Percentiles rank a stretch among this genome's conserved stretches.
Evolutionary conservation across 2,113 vertebrate genomes (phyloP).

Genomic region (Athene noctua): DNA sequence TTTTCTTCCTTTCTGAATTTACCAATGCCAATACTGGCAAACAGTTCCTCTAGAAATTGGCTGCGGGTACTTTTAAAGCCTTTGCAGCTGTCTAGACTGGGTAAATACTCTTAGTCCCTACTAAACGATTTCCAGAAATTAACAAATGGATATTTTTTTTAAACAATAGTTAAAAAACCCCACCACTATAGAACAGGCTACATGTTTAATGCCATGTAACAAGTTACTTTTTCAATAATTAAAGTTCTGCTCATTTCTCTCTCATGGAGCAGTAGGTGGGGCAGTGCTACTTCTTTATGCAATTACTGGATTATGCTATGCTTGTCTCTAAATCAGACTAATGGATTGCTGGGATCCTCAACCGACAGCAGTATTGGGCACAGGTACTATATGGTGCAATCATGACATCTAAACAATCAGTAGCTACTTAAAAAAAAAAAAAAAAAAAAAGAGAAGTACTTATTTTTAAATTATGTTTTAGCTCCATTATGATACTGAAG

Average conservation of each 20-base stretch:
- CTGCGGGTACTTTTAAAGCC: background rate
- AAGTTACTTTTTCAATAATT: background rate
- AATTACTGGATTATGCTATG: background rate
- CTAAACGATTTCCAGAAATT: background rate
- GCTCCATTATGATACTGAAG: background rate
- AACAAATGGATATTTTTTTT: background rate
- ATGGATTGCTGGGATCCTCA: background rate
- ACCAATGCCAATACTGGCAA: background rate
- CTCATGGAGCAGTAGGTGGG: background rate
- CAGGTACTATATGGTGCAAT: background rate
- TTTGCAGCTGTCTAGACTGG: background rate
- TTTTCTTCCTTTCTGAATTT: background rate
- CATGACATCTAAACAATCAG: background rate
- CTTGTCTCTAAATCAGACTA: background rate
- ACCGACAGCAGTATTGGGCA: background rate
- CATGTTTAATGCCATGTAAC: background rate
- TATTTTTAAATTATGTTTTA: background rate
- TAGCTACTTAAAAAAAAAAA: background rate
- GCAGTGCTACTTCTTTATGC: background rate
- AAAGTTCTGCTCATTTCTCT: background rate
- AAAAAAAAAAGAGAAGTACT: background rate
- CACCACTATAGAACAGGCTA: background rate
- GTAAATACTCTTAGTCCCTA: background rate
- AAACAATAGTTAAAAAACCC: rapidly evolving
- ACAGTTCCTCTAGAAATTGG: background rate